Base-by-base conservation (phyloP, 2,888 invertebrate genomes). In the Drosophila eohydei region DNA sequence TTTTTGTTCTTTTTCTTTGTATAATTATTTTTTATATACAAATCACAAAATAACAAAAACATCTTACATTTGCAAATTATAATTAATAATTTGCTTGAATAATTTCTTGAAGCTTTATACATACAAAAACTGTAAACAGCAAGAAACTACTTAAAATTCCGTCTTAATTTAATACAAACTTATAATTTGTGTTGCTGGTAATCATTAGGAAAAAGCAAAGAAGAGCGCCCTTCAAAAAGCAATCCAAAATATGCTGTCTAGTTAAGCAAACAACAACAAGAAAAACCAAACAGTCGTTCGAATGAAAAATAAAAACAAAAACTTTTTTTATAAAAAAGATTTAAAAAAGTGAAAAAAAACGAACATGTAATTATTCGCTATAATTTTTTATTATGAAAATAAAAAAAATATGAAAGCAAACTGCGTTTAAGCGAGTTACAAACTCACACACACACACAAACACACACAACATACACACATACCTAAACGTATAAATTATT, bases 251-350 rank as follows among this genome's bases (percentile, higher is more conserved):
- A 71, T 60, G 78, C 72, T 78, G 78, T 80, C 66, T 44, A 61
- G 46, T 51, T 32, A 52, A 61, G 16, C 28, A 75, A 75, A 41
- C 30, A 30, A 9, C n/a, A 32, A 43, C 0, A 21, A 6, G 6
- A 72, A 65, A 65, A 65, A 61, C 87, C 83, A 78, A 88, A 86
- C 76, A 80, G 84, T 84, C 84, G 84, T 84, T 84, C 84, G 74
- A 74, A 72, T 81, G 73, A 70, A 50, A 65, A 71, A 62, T 68
- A 72, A 38, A 50, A 71, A 63, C 71, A 78, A 70, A 83, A 74
- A 63, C 82, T 80, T 85, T 89, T 84, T 89, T 89, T 85, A 83
- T 81, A 84, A 87, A 89, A 89, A 89, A 85, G 85, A 84, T 83
- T 81, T 66, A 65, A 81, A 85, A 74, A 72, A 54, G 48, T 32